Conservation (phyloP, 2,797 vertebrate species). For the Novumbra hubbsi region DNA sequence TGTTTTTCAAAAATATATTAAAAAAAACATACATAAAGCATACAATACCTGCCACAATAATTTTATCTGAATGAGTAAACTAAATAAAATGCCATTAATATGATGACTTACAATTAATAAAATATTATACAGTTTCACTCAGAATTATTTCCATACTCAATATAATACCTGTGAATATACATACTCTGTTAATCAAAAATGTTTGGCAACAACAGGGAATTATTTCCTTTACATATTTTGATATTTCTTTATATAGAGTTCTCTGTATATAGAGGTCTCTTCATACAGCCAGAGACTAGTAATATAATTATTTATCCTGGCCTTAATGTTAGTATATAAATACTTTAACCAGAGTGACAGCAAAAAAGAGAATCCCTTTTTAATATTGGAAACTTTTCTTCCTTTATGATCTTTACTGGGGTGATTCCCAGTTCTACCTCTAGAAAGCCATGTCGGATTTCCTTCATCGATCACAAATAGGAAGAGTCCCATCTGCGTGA, state of each 20-base stretch:
- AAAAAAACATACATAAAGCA: constrained; percentile 34
- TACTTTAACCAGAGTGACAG: constrained; percentile 15
- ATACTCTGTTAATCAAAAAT: constrained; percentile 13
- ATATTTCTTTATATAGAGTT: constrained; percentile 13
- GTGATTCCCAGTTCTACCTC: neutral
- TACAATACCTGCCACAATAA: constrained; percentile 46
- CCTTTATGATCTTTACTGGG: neutral
- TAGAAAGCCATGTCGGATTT: neutral
- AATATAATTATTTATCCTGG: constrained; percentile 19
- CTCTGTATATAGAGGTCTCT: constrained; percentile 22
- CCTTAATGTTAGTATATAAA: constrained; percentile 34
- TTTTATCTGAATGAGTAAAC: constrained; percentile 29
- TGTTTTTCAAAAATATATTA: constrained; percentile 38
- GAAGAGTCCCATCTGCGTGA: constrained; percentile 17
- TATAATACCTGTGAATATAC: constrained; percentile 7
- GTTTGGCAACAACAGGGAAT: constrained; percentile 35
- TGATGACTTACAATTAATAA: constrained; percentile 26
- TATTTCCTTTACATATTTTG: constrained; percentile 1
- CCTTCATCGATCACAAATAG: neutral
- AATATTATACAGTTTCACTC: constrained; percentile 37
- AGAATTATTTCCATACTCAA: constrained; percentile 17
- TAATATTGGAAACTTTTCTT: constrained; percentile 37
- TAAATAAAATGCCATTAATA: constrained; percentile 15
- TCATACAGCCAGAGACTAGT: constrained; percentile 25
- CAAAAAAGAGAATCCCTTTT: constrained; percentile 31